These are phyloP conservation scores for Alethe castanea DNA, from an alignment of 2,113 vertebrate genomes.

Conservation along the genomic window DNA sequence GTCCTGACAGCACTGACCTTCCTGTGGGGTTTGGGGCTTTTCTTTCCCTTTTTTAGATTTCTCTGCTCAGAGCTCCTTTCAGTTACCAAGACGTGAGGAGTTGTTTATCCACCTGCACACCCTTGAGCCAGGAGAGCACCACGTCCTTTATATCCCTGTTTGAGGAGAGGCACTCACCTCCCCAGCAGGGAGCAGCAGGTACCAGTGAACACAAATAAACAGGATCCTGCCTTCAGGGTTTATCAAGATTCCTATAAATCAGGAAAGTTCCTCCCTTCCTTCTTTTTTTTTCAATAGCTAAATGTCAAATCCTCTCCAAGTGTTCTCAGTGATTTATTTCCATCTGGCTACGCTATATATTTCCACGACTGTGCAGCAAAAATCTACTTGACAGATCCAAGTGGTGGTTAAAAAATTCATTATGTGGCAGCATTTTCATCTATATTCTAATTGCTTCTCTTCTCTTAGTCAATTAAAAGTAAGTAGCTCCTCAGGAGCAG, in stretches of 20 bases:
- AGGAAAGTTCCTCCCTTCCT: background rate
- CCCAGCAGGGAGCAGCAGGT: background rate
- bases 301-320: constrained; percentile 28
- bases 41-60: background rate
- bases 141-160: background rate
- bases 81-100: accelerated
- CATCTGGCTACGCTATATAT: background rate
- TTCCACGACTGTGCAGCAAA: constrained; percentile 1
- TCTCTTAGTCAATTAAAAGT: constrained; percentile 26
- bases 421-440: constrained; percentile 41
- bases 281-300: background rate
- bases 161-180: background rate
- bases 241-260: background rate
- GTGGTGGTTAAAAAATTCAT: constrained; percentile 54
- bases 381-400: constrained; percentile 37
- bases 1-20: background rate
- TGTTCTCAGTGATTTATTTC: constrained; percentile 21
- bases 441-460: constrained; percentile 44
- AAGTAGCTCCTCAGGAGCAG: constrained; percentile 46
- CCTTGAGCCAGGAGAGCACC: accelerated
- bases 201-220: background rate
- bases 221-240: background rate
- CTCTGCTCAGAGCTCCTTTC: background rate
- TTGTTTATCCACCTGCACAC: background rate
- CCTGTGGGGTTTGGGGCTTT: background rate